Percentiles rank a stretch among this genome's conserved stretches.
These are phyloP conservation scores for Ophion obscuratus DNA, from an alignment of 2,888 invertebrate species.

Conservation along the genomic window DNA sequence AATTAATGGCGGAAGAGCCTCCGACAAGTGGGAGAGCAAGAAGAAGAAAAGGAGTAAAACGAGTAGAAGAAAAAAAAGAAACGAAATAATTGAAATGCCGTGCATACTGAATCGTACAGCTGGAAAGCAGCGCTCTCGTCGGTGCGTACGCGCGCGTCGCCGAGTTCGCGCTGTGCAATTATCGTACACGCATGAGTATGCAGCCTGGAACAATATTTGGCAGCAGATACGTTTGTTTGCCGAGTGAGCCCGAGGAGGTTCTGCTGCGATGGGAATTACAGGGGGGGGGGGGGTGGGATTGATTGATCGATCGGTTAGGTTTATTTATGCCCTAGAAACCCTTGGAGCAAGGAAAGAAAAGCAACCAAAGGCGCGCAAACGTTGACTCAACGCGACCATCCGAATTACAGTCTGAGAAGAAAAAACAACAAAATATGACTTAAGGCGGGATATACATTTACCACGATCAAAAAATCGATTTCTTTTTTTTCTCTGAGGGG, in stretches of 20 bases:
- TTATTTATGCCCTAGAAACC: not conserved
- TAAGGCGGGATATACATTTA: too few species aligned
- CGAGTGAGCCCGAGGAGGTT: conserved; percentile 23
- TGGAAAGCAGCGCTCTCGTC: not conserved
- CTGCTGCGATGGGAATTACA: not conserved
- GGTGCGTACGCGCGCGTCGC: not conserved
- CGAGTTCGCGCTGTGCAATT: not conserved
- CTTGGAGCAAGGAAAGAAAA: not conserved
- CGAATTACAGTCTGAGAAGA: not conserved
- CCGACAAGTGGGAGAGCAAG: not conserved
- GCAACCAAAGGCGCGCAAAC: not conserved
- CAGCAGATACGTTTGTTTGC: conserved; percentile 52
- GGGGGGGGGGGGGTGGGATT: not conserved
- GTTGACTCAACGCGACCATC: not conserved
- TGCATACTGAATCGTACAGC: conserved; percentile 6
- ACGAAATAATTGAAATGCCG: not conserved
- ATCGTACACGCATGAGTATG: conserved; percentile 20
- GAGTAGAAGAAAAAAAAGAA: not conserved
- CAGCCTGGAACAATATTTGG: conserved; percentile 61
- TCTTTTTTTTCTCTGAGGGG: too few species aligned
- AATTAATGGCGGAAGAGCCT: not conserved
- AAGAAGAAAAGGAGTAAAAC: not conserved
- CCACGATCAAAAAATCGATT: too few species aligned
- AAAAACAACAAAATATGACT: not conserved
- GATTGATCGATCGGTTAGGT: not conserved